phyloP scores from a whole-genome alignment of 1,140 invertebrate genomes.

The Drosophila sturtevanti region DNA sequence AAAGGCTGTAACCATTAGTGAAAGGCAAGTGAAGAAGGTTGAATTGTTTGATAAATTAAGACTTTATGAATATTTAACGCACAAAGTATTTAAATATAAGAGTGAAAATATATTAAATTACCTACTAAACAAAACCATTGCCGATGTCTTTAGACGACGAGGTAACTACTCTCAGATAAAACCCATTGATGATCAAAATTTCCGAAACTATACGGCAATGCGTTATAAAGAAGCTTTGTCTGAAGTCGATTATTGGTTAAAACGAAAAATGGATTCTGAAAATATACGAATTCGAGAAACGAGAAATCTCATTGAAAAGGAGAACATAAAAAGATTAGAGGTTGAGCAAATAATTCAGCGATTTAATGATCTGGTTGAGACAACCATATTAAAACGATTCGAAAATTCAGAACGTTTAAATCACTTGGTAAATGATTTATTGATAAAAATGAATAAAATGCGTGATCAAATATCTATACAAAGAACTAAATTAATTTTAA shows the following conservation, averaged over 20 bases:
- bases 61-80: not conserved
- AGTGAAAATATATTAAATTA: not conserved
- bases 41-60: not conserved
- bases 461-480: not conserved
- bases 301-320: not conserved
- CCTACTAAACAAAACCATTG: not conserved
- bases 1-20: not conserved
- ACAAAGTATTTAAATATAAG: not conserved
- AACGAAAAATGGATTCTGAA: not conserved
- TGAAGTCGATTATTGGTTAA: not conserved
- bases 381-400: not conserved
- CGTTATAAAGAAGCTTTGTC: not conserved
- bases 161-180: not conserved
- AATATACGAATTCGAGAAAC: not conserved
- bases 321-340: not conserved
- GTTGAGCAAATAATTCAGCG: not conserved
- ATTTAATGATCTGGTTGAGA: not conserved
- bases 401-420: not conserved
- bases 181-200: not conserved
- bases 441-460: slow-evolving; percentile 4
- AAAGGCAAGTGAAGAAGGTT: no score
- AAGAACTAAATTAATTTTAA: not conserved
- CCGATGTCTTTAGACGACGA: not conserved
- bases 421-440: not conserved
- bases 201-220: not conserved